Evolutionary conservation across 1,140 invertebrate species (phyloP), one percentile per base, ranked within the genome.

Genomic region (Odontomachus brunneus): DNA sequence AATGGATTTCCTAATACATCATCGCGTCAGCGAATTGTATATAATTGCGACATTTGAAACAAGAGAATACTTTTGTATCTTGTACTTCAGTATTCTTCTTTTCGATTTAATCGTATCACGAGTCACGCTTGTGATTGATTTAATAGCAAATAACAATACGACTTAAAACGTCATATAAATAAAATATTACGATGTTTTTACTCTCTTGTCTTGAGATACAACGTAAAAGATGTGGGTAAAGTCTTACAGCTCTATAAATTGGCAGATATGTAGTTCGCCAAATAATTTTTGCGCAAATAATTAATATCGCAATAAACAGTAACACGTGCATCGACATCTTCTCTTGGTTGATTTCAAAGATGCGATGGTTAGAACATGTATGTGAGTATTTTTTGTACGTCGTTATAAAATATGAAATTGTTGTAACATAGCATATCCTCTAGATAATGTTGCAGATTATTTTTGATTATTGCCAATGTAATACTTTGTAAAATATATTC

Each of bases 361-460:
- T 44, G n/a, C 2, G 33, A 14, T 33, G 26, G 12, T 12, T 62
- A n/a, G 55, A 12, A 57, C 55, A 5, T 29, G 33, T 29, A 38
- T 24, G 24, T 67, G 17, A 24, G 55, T 57, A 57, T 7, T 24
- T 55, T 66, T 29, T 19, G 22, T 53, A 24, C 22, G 67, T 76
- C 53, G n/a, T 78, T 60, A 74, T 62, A 73, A 81, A 81, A 81
- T 81, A 33, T 26, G 1, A 71, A 59, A 73, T 33, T 49, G 15
- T 59, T 22, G 12, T 24, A 51, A 62, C 55, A n/a, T 24, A n/a
- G n/a, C 33, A 29, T 73, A 49, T 81, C 48, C 22, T 67, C 38
- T 67, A 53, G 15, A 29, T 5, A 49, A 44, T 44, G 38, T 11
- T 11, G 24, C 55, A 57, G 55, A 44, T 57, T 76, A 26, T n/a